These are phyloP conservation scores for Prorops nasuta DNA, from an alignment of 1,140 invertebrate species.

Conservation along the genomic window DNA sequence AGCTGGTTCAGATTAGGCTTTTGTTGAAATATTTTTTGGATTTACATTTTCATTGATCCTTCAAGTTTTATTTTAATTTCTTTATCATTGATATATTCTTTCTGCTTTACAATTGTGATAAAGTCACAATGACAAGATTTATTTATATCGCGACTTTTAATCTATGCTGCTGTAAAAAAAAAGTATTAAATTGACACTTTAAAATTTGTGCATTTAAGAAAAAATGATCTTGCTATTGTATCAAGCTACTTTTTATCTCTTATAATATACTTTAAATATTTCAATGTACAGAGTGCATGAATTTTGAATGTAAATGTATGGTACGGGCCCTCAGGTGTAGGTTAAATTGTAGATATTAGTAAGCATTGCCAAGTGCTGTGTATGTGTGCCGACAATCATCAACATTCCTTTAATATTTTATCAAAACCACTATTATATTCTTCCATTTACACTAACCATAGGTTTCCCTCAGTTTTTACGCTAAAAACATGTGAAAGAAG, in stretches of 20 bases:
- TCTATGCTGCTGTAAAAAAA: too few species aligned
- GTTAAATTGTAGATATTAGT: slow-evolving; percentile 47
- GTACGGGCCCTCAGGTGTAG: slow-evolving; percentile 49
- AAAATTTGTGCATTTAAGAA: too few species aligned
- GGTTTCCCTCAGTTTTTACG: slow-evolving; percentile 25
- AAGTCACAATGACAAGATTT: too few species aligned
- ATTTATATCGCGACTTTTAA: too few species aligned
- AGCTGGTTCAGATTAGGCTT: too few species aligned
- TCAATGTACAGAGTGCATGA: slow-evolving; percentile 47
- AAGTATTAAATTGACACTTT: too few species aligned
- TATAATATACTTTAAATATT: slow-evolving; percentile 11
- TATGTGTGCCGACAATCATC: slow-evolving; percentile 59
- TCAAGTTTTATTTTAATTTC: too few species aligned
- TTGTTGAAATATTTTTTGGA: too few species aligned
- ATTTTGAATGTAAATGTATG: slow-evolving; percentile 49
- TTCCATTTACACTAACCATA: slow-evolving; percentile 40
- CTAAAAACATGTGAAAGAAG: slow-evolving; percentile 14
- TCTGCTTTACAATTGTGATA: background rate
- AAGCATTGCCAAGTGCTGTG: slow-evolving; percentile 59
- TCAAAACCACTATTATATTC: slow-evolving; percentile 40
- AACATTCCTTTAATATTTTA: slow-evolving; percentile 50
- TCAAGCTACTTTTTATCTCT: too few species aligned
- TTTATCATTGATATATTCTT: background rate
- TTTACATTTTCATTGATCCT: too few species aligned
- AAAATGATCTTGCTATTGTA: too few species aligned